phyloP scores from a whole-genome alignment of 2,797 vertebrate species.

The Tarsius wallacei region DNA sequence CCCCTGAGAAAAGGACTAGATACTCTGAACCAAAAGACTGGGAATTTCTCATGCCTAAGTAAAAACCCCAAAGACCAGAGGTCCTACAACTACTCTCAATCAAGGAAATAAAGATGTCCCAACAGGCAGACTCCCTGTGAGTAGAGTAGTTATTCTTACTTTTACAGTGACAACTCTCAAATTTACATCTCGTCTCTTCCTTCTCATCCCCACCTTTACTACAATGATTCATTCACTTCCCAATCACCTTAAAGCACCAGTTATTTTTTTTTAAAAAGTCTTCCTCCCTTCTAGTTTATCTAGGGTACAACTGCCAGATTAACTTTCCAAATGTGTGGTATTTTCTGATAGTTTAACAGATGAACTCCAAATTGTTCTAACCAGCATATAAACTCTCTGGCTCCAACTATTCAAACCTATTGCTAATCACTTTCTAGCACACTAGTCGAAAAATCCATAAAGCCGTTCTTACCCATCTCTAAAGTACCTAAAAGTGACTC shows the following conservation, averaged over 20 bases:
- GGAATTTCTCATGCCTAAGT: not conserved
- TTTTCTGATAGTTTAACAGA: slow-evolving; percentile 45
- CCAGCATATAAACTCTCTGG: not conserved
- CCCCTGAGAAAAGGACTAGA: not conserved
- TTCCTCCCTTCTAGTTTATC: not conserved
- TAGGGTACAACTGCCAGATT: not conserved
- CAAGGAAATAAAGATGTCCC: slow-evolving; percentile 26
- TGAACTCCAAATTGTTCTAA: not conserved
- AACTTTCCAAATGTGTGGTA: not conserved
- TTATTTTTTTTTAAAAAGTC: not conserved
- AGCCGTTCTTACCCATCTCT: not conserved
- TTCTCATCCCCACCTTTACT: not conserved
- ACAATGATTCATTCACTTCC: not conserved
- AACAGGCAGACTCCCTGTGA: not conserved
- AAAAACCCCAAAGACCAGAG: slow-evolving; percentile 29
- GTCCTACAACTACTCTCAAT: not conserved
- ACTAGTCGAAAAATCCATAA: not conserved
- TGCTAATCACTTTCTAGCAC: slow-evolving; percentile 5
- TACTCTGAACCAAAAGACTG: not conserved
- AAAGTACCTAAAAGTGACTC: slow-evolving; percentile 28
- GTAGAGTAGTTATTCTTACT: not conserved
- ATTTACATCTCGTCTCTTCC: slow-evolving; percentile 8
- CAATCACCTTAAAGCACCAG: not conserved
- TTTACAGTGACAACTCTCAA: not conserved
- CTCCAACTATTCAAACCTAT: slow-evolving; percentile 8